phyloP scores from a whole-genome alignment of 2,113 vertebrate species.

The Chaetops frenatus region DNA sequence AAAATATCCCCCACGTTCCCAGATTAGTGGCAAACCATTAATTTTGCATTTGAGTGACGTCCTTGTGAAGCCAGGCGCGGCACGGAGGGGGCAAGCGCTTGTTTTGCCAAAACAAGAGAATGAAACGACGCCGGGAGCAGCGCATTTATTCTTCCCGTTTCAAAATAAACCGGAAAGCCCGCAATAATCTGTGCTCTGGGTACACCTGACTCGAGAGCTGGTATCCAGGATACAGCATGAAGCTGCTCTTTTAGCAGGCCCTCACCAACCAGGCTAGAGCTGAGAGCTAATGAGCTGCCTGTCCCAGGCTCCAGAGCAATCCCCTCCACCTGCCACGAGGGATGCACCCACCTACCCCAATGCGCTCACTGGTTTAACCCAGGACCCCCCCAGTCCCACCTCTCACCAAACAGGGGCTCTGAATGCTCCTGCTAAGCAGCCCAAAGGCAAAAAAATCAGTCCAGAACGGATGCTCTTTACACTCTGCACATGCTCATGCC shows the following conservation, averaged over 20 bases:
- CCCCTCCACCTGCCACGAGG: background rate
- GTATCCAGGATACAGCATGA: slow-evolving; percentile 85
- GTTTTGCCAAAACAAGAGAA: slow-evolving; percentile 26
- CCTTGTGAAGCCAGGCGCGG: background rate
- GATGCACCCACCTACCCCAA: background rate
- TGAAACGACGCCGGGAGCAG: background rate
- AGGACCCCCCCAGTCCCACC: background rate
- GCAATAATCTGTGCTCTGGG: slow-evolving; percentile 65
- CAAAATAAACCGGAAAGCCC: slow-evolving; percentile 64
- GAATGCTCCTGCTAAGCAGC: background rate
- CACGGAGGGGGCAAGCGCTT: background rate
- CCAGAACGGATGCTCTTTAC: background rate
- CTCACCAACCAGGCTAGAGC: slow-evolving; percentile 62
- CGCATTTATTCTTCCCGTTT: slow-evolving; percentile 36
- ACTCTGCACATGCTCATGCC: background rate
- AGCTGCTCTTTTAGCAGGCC: slow-evolving; percentile 72
- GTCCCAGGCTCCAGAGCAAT: slow-evolving; percentile 50
- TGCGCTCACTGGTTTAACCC: slow-evolving; percentile 4
- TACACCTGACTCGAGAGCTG: slow-evolving; percentile 66
- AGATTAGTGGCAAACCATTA: background rate
- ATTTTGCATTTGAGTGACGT: background rate
- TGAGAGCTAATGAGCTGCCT: slow-evolving; percentile 70
- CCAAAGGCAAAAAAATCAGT: background rate
- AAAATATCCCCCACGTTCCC: background rate
- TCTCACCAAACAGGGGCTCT: background rate